Evolutionary conservation across 2,113 vertebrate genomes (phyloP), one percentile per base, ranked within the genome.

Genomic region (Prinia subflava): DNA sequence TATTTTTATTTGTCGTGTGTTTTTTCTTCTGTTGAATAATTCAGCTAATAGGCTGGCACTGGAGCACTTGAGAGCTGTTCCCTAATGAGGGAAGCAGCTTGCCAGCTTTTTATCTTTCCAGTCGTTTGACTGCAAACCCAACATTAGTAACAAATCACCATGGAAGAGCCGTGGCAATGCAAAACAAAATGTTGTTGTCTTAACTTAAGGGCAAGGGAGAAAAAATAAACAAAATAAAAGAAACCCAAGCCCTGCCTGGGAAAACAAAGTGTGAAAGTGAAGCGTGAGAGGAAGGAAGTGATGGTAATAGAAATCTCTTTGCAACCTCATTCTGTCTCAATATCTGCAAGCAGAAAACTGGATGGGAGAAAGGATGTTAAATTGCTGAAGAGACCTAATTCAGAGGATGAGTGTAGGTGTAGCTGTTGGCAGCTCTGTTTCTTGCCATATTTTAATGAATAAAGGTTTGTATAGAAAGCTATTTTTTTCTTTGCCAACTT

Each of bases 1-100:
- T n/a, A 52, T 13, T 60, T 74, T 46, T 71, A 44, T 83, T 93
- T 73, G 44, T 73, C 22, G 1, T 64, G 23, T 65, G 17, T 71
- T 91, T 90, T 88, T 92, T 33, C 19, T 71, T 75, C 90, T 94
- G 60, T 87, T 95, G 83, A 97, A 96, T 97, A 95, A 96, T 96
- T 94, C 83, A 95, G 80, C 69, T 95, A 87, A 92, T 79, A 90
- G 86, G 57, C 86, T 95, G 69, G 68, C 31, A 35, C 53, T 86
- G 47, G 57, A 87, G 62, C 0, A 0, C 87, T 91, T 12, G 59
- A 77, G 94, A 94, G 55, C 82, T 69, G 68, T 7, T 93, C 90
- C 90, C 83, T 96, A 90, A 97, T 92, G 93, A 96, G 90, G 79
- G 83, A 94, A 96, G 83, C 73, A 89, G 62, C 90, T 95, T 88